Evolutionary conservation across 2,113 vertebrate genomes (phyloP).

Genomic region (Actenoides lindsayi): DNA sequence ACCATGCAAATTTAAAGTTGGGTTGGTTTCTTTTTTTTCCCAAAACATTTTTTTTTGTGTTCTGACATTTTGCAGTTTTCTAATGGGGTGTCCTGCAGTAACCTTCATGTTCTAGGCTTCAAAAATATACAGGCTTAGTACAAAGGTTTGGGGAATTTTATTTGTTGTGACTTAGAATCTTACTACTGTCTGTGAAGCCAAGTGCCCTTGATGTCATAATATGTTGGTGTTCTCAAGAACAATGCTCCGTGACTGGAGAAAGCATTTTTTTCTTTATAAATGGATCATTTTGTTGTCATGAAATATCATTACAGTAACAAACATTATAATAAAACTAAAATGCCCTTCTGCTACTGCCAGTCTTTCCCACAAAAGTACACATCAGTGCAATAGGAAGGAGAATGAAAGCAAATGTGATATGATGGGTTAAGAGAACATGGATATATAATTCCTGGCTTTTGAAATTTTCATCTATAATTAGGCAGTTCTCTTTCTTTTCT

Average conservation of each 20-base stretch:
- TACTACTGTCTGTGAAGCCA: not conserved
- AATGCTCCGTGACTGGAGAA: not conserved
- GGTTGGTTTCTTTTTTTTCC: accelerated
- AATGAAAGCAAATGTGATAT: not conserved
- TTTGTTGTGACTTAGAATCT: not conserved
- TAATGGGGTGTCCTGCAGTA: not conserved
- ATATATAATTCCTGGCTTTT: not conserved
- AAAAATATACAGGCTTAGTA: not conserved
- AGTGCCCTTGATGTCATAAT: not conserved
- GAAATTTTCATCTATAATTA: not conserved
- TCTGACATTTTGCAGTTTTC: not conserved
- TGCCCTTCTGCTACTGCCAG: not conserved
- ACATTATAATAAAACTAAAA: not conserved
- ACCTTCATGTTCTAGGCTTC: not conserved
- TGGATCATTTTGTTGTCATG: not conserved
- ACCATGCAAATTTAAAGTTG: not conserved
- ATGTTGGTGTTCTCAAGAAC: not conserved
- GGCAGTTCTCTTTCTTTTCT: not conserved
- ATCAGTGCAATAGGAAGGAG: not conserved
- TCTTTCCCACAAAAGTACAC: not conserved
- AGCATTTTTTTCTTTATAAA: not conserved
- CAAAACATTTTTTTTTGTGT: accelerated
- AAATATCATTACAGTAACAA: not conserved
- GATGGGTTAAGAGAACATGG: not conserved
- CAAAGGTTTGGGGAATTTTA: not conserved